Base-by-base conservation (phyloP, 2,113 vertebrate genomes). In the Glaucidium brasilianum region DNA sequence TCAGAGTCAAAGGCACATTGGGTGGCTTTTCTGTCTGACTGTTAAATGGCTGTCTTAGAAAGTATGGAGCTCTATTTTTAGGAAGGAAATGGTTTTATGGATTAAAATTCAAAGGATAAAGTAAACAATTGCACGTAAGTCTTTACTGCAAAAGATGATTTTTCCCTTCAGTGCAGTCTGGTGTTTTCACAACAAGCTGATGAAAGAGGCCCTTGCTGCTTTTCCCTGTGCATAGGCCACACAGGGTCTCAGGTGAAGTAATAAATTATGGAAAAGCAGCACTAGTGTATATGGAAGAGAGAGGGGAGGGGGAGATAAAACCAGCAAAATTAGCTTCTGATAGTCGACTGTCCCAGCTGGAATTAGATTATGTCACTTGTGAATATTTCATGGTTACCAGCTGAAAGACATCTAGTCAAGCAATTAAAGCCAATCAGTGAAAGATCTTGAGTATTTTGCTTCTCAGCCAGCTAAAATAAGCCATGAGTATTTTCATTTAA, bases 21-120 rank as follows among this genome's bases (percentile, higher is more conserved):
- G 76, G 29, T 77, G 56, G 8, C 30, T 94, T 91, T 86, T 74
- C 73, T 86, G 32, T 47, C 59, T 89, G 59, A 10, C 37, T 94
- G 83, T 34, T 91, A 94, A 94, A 77, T 74, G 55, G 59, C 50
- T 88, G 56, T 34, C 37, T 94, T 64, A 87, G 64, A 91, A 89
- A 77, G 29, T 10, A 59, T 7, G 23, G 34, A 58, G 34, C 35
- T 84, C 59, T 89, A 37, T 71, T 95, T 95, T 88, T 77, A 88
- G 43, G 37, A 26, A 59, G 37, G 45, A 86, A 92, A 78, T 47
- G 29, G 45, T 79, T 92, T 89, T 90, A 62, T 60, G 45, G 78
- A 93, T 90, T 96, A 85, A 95, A 95, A 92, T 85, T 92, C 75
- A 93, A 60, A 94, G 22, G 37, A 76, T 50, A 90, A 92, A 29